Evolutionary conservation across 2,888 invertebrate species (phyloP).

Genomic region (Gryllus longicercus): DNA sequence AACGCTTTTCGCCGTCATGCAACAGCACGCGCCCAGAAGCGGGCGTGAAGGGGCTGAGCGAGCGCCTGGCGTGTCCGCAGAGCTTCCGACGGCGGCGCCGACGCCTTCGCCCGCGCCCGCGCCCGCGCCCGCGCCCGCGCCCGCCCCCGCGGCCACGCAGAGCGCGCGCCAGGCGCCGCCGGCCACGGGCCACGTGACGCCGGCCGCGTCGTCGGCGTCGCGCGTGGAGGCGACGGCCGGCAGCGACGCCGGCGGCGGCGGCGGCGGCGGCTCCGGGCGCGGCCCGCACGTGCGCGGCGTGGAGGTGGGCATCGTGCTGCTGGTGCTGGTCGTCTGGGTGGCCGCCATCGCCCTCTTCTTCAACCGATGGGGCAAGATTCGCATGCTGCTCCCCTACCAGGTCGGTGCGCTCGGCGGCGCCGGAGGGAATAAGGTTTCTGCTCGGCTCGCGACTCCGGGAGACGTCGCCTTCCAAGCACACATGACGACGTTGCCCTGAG

Average conservation of each 20-base stretch:
- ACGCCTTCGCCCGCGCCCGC: background rate
- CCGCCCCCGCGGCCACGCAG: no score
- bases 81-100: conserved; percentile 5
- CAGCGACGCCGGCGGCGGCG: no score
- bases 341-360: conserved; percentile 84
- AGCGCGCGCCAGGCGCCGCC: background rate
- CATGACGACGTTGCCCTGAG: background rate
- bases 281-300: conserved; percentile 74
- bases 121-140: no score
- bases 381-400: conserved; percentile 87
- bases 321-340: conserved; percentile 79
- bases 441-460: no score
- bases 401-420: background rate
- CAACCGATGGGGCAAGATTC: conserved; percentile 85
- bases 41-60: no score
- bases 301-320: conserved; percentile 82
- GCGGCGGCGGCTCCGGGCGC: background rate
- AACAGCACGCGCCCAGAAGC: no score
- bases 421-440: no score
- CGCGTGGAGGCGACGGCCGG: no score
- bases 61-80: background rate
- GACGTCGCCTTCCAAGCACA: no score
- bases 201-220: background rate
- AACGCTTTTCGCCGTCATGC: no score
- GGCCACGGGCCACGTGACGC: background rate